These are phyloP conservation scores for Perizoma affinitatum DNA, from an alignment of 2,888 invertebrate genomes.

Conservation along the genomic window DNA sequence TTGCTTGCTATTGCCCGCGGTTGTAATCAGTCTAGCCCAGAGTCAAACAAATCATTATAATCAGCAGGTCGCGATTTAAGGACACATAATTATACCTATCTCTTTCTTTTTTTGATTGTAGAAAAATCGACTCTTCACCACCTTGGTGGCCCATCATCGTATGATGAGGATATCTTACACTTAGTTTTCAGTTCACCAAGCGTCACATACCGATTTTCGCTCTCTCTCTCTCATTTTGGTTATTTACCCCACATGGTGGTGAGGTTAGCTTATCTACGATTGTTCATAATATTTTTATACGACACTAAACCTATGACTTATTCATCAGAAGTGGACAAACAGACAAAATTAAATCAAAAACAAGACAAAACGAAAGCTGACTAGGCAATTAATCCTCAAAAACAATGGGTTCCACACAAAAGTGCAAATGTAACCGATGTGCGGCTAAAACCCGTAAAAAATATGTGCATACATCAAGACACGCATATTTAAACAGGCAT, in stretches of 20 bases:
- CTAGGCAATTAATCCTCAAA: constrained; percentile 56
- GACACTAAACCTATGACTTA: no score
- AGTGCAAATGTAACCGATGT: constrained; percentile 48
- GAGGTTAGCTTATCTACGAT: background rate
- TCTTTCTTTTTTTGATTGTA: no score
- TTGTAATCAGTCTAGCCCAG: background rate
- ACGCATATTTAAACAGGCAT: constrained; percentile 47
- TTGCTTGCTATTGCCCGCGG: constrained; percentile 12
- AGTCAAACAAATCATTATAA: background rate
- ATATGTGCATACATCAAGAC: constrained; percentile 61
- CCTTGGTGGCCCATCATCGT: no score
- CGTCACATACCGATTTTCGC: no score
- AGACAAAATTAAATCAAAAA: constrained; percentile 30
- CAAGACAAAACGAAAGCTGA: constrained; percentile 37
- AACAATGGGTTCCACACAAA: constrained; percentile 39
- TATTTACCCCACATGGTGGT: no score
- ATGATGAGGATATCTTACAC: no score
- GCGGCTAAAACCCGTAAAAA: constrained; percentile 59
- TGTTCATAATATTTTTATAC: no score
- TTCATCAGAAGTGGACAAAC: background rate
- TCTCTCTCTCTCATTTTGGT: no score
- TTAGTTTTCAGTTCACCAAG: no score
- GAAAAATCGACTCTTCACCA: no score
- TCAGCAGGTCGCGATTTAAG: no score
- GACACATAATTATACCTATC: no score